Conservation (phyloP, 35 echinoderm and acorn worm genomes). For the Hemicentrotus pulcherrimus region DNA sequence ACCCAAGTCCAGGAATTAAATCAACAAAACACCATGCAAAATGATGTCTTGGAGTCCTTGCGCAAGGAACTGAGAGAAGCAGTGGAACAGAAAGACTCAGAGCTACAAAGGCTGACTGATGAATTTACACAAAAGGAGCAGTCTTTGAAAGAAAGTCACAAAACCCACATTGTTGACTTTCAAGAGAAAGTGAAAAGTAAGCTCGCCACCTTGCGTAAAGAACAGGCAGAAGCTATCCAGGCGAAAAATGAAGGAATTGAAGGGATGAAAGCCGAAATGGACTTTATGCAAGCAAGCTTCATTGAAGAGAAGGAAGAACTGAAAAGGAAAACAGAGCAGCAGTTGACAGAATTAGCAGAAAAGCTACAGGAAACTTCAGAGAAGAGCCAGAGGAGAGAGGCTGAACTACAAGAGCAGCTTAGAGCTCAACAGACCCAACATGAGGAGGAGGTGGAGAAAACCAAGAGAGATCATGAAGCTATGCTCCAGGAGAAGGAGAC, state of each 20-base stretch:
- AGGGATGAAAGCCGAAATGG: constrained; percentile 56
- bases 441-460: background rate
- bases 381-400: background rate
- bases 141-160: constrained; percentile 67
- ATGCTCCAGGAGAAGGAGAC: constrained; percentile 72
- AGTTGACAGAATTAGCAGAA: constrained; percentile 37
- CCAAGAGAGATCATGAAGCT: constrained; percentile 9
- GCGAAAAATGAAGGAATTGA: constrained; percentile 56
- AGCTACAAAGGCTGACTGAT: constrained; percentile 68
- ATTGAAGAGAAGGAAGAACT: constrained; percentile 60
- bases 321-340: constrained; percentile 45
- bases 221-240: constrained; percentile 60
- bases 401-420: constrained; percentile 30
- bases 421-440: constrained; percentile 40
- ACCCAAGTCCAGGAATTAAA: constrained; percentile 39
- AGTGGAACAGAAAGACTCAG: constrained; percentile 59
- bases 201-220: constrained; percentile 67
- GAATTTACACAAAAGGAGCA: constrained; percentile 63
- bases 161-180: constrained; percentile 72
- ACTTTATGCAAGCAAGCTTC: constrained; percentile 45
- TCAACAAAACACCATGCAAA: constrained; percentile 27
- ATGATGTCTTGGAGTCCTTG: constrained; percentile 11
- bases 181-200: constrained; percentile 86
- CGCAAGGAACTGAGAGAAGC: constrained; percentile 36
- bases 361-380: constrained; percentile 22